Evolutionary conservation across 2,113 vertebrate species (phyloP).

Genomic region (Aplodontia rufa): DNA sequence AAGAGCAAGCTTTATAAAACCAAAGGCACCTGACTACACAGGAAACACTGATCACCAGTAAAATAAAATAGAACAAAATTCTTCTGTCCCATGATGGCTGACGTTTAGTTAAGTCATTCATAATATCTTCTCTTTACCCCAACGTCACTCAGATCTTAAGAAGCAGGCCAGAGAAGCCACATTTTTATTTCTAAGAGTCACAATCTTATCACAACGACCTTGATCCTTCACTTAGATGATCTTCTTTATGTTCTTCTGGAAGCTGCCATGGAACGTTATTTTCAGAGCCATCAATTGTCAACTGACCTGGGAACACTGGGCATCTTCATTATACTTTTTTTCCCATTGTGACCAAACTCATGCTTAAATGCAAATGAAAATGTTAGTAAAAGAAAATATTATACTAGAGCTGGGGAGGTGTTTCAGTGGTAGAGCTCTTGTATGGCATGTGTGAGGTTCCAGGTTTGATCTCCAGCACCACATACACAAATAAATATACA

Average conservation of each 20-base stretch:
- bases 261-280: neutral
- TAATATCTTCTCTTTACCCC: neutral
- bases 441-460: no score
- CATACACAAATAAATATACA: no score
- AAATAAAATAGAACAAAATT: neutral
- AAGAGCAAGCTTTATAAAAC: neutral
- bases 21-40: fast-evolving
- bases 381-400: neutral
- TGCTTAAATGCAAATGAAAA: neutral
- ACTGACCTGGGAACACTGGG: no score
- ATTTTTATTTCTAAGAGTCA: neutral
- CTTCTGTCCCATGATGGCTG: neutral
- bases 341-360: neutral
- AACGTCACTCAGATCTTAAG: neutral
- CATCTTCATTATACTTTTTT: neutral
- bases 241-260: neutral
- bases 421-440: no score
- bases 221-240: neutral
- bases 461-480: no score
- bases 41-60: neutral
- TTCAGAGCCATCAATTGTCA: neutral
- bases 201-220: neutral
- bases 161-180: neutral
- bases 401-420: no score
- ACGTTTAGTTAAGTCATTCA: no score